Evolutionary conservation across 2,888 invertebrate genomes (phyloP).

Genomic region (Sarcophaga variegata): DNA sequence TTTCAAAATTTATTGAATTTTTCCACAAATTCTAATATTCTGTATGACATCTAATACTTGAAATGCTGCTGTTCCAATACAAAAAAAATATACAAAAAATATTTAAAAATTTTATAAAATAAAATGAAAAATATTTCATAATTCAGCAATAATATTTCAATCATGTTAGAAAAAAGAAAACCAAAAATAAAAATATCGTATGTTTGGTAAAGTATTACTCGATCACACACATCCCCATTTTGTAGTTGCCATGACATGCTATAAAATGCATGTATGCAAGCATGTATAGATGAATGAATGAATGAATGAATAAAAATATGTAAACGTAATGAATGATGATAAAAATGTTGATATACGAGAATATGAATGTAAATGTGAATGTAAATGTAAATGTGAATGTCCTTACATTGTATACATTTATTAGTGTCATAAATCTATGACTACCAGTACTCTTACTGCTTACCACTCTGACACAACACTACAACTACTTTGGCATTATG

Average conservation of each 20-base stretch:
- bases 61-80: background rate
- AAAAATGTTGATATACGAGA: conserved; percentile 50
- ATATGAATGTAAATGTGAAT: conserved; percentile 57
- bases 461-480: conserved; percentile 46
- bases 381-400: conserved; percentile 56
- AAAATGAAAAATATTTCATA: conserved; percentile 22
- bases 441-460: conserved; percentile 17
- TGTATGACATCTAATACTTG: conserved; percentile 24
- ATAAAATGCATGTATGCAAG: background rate
- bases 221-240: background rate
- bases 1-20: background rate
- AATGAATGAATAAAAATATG: conserved; percentile 10
- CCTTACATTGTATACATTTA: conserved; percentile 62
- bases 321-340: conserved; percentile 55
- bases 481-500: conserved; percentile 17
- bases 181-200: conserved; percentile 11
- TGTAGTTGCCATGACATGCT: no score
- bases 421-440: conserved; percentile 66
- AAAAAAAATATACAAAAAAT: background rate
- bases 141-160: conserved; percentile 53
- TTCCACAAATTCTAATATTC: conserved; percentile 5
- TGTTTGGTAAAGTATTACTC: background rate
- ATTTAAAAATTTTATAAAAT: conserved; percentile 14
- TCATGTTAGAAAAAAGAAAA: conserved; percentile 22
- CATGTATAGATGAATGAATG: background rate